Percentiles rank a stretch among this genome's conserved stretches.
Conservation (phyloP, 2,797 vertebrate genomes). For the Chloroceryle amazona region DNA sequence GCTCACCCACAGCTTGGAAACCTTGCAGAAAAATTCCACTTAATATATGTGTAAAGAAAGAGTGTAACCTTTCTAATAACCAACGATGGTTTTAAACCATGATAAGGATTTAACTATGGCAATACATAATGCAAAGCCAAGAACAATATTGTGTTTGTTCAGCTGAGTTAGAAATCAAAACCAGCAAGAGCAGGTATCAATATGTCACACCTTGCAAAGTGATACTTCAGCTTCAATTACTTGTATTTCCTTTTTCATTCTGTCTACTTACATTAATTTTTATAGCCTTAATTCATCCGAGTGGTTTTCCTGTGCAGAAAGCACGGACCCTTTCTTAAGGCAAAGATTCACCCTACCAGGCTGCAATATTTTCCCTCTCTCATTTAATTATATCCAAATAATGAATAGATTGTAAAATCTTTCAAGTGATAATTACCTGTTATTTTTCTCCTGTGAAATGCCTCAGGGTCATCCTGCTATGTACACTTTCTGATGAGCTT, state of each 20-base stretch:
- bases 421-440: constrained; percentile 51
- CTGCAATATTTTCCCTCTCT: background rate
- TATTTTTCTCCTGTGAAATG: background rate
- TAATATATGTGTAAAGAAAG: rapidly evolving
- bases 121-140: background rate
- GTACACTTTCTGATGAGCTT: background rate
- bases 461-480: background rate
- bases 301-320: background rate
- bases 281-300: background rate
- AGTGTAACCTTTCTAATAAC: background rate
- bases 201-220: background rate
- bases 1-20: background rate
- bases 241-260: background rate
- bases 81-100: rapidly evolving
- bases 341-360: background rate
- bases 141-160: background rate
- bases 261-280: rapidly evolving
- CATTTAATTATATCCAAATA: constrained; percentile 32
- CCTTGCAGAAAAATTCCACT: background rate
- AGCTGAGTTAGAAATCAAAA: background rate
- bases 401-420: constrained; percentile 16
- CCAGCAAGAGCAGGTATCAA: background rate
- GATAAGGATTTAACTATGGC: rapidly evolving
- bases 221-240: background rate
- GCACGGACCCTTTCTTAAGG: background rate